Base-by-base conservation (phyloP, 2,888 invertebrate species). In the Drosophila mimica region DNA sequence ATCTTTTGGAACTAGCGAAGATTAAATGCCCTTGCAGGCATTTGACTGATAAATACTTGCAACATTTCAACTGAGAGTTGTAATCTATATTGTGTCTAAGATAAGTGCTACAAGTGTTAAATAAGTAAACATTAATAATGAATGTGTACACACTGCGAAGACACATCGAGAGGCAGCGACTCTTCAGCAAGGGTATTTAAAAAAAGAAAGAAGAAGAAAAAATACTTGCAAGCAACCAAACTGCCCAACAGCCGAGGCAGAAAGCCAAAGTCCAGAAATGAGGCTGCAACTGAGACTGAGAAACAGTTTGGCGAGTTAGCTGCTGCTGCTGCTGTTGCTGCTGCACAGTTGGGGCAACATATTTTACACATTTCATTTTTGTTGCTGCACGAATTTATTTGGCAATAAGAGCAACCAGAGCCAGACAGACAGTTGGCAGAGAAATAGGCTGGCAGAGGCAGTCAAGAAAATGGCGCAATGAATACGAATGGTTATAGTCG, bases 341-440 rank as follows among this genome's bases (percentile, higher is more conserved):
- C 3, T 34, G 46, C 67, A 71, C 59, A 72, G 69, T 73, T 61
- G 77, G 71, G 64, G 74, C 86, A 83, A 90, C 91, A 90, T 91
- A 89, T 87, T 86, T 90, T 88, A 86, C 87, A 90, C 91, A 87
- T 87, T 87, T 87, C 91, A 91, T 87, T 91, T 88, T 81, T 86
- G 74, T 79, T 81, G 88, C 81, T 91, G 91, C 82, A 91, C 82
- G 86, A 91, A 87, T 87, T 87, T 87, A 87, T 87, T 87, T 90
- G 87, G 91, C 91, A 90, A 90, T 91, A 87, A 91, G 83, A 85
- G 89, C 79, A 84, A 65, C 70, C 62, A 59, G 56, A 70, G 76
- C 64, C 74, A 67, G 64, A 65, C 63, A 65, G 58, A 46, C 54
- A 54, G 68, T 67, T 51, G 69, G 62, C 56, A 51, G 67, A 66